phyloP scores from a whole-genome alignment of 2,113 vertebrate species.

The Etia nguti region DNA sequence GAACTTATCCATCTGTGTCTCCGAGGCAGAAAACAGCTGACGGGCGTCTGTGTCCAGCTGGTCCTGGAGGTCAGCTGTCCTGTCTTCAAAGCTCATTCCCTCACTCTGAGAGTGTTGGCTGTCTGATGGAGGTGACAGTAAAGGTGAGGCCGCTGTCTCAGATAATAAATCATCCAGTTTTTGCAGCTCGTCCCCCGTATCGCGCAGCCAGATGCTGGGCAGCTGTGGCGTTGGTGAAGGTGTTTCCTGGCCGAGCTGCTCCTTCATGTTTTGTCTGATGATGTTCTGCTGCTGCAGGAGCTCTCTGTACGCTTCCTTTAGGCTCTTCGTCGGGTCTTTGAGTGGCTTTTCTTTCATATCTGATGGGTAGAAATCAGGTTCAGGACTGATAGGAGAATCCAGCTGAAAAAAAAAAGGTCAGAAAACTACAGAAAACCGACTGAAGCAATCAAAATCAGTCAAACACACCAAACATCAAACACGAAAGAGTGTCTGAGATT shows the following conservation, averaged over 20 bases:
- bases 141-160: not conserved
- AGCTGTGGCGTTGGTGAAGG: not conserved
- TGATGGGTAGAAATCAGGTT: not conserved
- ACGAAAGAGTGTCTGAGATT: not conserved
- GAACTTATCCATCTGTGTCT: not conserved
- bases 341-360: not conserved
- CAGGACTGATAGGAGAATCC: not conserved
- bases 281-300: slow-evolving; percentile 13
- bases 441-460: not conserved
- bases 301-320: slow-evolving; percentile 1
- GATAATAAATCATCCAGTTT: slow-evolving; percentile 8
- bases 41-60: not conserved
- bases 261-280: slow-evolving; percentile 1
- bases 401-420: not conserved
- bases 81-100: not conserved
- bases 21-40: not conserved
- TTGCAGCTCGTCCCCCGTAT: not conserved
- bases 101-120: not conserved
- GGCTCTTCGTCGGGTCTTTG: not conserved
- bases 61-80: not conserved
- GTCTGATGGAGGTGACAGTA: not conserved
- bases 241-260: not conserved
- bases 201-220: slow-evolving; percentile 31
- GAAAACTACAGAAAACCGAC: not conserved
- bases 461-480: not conserved